Evolutionary conservation across 1,140 invertebrate genomes (phyloP).

Genomic region (Leptinotarsa defecta): DNA sequence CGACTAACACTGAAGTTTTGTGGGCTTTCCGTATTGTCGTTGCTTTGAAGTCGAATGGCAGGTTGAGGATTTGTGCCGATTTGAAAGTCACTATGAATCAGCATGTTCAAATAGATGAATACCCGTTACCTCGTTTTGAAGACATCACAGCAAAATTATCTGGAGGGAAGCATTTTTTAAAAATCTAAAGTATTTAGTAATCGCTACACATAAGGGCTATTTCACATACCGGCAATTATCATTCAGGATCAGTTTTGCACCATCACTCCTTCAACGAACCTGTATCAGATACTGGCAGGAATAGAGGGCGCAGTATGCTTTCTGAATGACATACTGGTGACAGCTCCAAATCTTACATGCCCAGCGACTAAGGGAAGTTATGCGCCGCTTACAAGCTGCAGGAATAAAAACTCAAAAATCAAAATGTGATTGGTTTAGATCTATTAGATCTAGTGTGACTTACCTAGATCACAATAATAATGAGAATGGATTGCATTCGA

Average conservation of each 20-base stretch:
- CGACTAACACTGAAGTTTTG: background rate
- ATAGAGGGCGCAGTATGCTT: background rate
- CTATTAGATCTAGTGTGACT: no score
- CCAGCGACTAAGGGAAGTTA: background rate
- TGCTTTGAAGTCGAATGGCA: background rate
- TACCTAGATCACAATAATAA: no score
- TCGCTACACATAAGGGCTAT: background rate
- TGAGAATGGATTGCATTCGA: no score
- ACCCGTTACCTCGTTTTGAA: no score
- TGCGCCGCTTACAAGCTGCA: background rate
- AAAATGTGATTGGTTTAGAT: no score
- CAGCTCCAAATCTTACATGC: background rate
- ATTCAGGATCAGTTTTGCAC: background rate
- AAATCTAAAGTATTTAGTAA: background rate
- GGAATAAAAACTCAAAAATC: background rate
- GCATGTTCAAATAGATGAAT: no score
- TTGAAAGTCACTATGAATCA: no score
- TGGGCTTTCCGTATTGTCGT: background rate
- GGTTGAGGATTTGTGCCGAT: background rate
- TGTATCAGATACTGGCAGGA: background rate
- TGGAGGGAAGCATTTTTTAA: background rate
- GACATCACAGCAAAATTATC: no score
- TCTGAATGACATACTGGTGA: background rate
- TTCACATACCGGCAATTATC: no score
- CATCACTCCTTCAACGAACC: background rate